These are phyloP conservation scores for Oasisia sp. DNA, from an alignment of 2,888 invertebrate species.

Conservation along the genomic window DNA sequence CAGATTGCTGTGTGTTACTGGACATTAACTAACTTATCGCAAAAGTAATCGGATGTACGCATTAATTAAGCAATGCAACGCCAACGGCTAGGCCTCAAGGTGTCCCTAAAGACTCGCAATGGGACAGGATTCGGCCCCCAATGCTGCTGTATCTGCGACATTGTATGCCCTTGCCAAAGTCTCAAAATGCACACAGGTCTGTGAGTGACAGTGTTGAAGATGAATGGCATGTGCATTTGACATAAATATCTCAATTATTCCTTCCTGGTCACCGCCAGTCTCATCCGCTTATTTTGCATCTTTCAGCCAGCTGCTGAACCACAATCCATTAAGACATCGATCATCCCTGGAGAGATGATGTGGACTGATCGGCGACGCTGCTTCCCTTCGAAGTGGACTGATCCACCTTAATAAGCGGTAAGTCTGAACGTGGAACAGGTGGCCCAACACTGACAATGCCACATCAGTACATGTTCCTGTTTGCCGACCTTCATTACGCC, in stretches of 20 bases:
- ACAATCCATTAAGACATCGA: not conserved
- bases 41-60: not conserved
- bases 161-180: not conserved
- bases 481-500: not conserved
- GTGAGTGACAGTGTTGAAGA: not conserved
- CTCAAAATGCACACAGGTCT: not conserved
- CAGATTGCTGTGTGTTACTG: not conserved
- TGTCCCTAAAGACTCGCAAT: not conserved
- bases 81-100: not conserved
- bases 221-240: not conserved
- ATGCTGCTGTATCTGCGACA: not conserved
- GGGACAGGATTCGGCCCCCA: not conserved
- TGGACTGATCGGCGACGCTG: not conserved
- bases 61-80: not conserved
- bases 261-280: not conserved
- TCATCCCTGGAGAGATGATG: not conserved
- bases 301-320: not conserved
- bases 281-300: not conserved
- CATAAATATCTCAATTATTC: not conserved
- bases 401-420: not conserved
- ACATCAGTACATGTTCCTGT: not conserved
- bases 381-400: not conserved
- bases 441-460: not conserved
- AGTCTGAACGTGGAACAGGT: not conserved
- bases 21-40: not conserved